Base-by-base conservation (phyloP, 2,113 vertebrate species). In the Synchiropus splendidus region DNA sequence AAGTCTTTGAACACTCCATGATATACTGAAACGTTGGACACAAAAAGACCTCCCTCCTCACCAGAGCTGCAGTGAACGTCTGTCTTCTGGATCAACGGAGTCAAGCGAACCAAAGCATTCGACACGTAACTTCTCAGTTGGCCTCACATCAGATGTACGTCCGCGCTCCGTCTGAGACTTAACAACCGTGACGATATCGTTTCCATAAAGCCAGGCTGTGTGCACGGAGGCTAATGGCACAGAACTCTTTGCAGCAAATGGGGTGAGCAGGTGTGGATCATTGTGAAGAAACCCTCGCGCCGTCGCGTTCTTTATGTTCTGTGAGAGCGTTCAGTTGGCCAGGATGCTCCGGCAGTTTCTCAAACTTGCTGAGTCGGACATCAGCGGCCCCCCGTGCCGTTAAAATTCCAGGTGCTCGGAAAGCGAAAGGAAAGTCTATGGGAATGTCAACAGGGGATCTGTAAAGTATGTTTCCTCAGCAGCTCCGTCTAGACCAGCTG, bases 401-500 rank as follows among this genome's bases (percentile, higher is more conserved):
- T 75, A 77, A 81, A 78, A 78, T 80, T 76, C 76, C 72, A 58
- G 65, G 39, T 72, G 48, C 51, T 32, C 36, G 30, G 67, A 74
- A 70, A 78, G 65, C 13, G 49, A 75, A 77, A 74, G 54, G 44
- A 48, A 21, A 70, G 61, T 66, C 52, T 69, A 61, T 56, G 70
- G 43, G 56, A 38, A 31, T 55, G 69, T 77, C 74, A 69, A 75
- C 70, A 60, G 60, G 73, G 75, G 75, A 72, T 79, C 58, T 36
- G 64, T 80, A 79, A 78, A 79, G 64, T 74, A 67, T 73, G 58
- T 71, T 83, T 82, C 79, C 64, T 71, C 73, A 58, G 67, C 50
- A 10, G 64, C 68, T 70, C 54, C 71, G 79, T 79, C 63, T 38
- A 41, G 74, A 51, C 68, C 84, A 85, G 82, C 84, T 83, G 84